Evolutionary conservation across 2,888 invertebrate genomes (phyloP), one percentile per base, ranked within the genome.

Genomic region (Polydrusus tereticollis): DNA sequence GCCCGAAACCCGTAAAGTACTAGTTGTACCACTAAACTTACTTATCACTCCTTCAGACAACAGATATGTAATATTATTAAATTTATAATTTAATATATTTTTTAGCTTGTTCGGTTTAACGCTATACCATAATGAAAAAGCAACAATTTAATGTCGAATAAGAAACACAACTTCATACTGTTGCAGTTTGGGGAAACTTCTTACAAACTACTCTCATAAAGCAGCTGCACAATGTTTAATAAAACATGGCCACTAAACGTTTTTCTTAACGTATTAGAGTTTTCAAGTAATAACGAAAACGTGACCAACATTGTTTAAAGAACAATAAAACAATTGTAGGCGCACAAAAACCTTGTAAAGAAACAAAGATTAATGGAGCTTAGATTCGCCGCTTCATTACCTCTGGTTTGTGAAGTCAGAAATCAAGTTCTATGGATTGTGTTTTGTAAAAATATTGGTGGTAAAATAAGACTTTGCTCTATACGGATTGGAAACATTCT

Each of bases 261-360:
- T 16, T 2, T 16, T 6, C 16, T 41, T 41, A n/a, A 41, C 14
- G 41, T 41, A 41, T 41, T 41, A 41, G 41, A 16, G 41, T 41
- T 41, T 41, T 41, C 41, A 3, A 6, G 41, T 16, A 41, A 41
- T 16, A 41, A 41, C 41, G 41, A 41, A 41, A 16, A 41, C 41
- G 41, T 41, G 41, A 41, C 41, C 41, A n/a, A 12, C 41, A 41
- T 41, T 41, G n/a, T 41, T 41, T 41, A 41, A 41, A 41, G 41
- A 41, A 41, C 41, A 41, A 41, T 41, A 41, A 41, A 16, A 41
- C 16, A 16, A n/a, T 6, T 16, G 41, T 41, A 41, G n/a, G n/a
- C n/a, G 36, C n/a, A 36, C 12, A 36, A 36, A 36, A 36, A 36
- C 36, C n/a, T 29, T 36, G n/a, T n/a, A 12, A 41, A 41, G 16